These are phyloP conservation scores for Thunnus thynnus DNA, from an alignment of 2,113 vertebrate species.

Conservation along the genomic window DNA sequence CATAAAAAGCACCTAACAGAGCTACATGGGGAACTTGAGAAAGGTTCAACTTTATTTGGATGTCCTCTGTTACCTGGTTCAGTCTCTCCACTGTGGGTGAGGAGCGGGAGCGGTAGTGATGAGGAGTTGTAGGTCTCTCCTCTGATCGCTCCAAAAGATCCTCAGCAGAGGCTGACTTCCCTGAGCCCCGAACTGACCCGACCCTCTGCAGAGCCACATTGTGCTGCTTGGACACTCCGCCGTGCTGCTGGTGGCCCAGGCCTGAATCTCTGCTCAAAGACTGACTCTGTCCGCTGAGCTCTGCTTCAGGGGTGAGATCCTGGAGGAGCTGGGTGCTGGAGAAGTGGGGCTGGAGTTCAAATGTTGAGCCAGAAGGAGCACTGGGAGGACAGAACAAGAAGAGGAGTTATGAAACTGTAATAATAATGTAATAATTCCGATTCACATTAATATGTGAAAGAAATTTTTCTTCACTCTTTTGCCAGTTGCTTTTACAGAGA, in stretches of 20 bases:
- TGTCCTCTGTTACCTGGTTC: conserved; percentile 82
- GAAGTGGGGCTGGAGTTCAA: conserved; percentile 18
- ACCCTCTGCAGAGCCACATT: conserved; percentile 69
- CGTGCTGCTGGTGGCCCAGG: conserved; percentile 1
- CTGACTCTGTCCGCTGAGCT: conserved; percentile 16
- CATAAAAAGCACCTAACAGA: too few species aligned
- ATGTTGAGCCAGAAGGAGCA: neutral
- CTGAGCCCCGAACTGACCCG: conserved; percentile 62
- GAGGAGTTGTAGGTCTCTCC: conserved; percentile 64
- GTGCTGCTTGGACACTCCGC: conserved; percentile 51
- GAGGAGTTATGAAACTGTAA: neutral
- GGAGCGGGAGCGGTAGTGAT: conserved; percentile 89
- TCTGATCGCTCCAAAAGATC: conserved; percentile 88
- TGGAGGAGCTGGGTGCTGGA: neutral
- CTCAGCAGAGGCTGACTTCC: conserved; percentile 91
- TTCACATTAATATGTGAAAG: neutral
- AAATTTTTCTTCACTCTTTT: too few species aligned
- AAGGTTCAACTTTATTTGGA: too few species aligned
- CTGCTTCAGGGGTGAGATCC: conserved; percentile 4
- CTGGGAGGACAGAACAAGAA: conserved; percentile 25
- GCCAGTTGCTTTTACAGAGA: too few species aligned
- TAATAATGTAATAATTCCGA: neutral
- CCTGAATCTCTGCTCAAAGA: neutral
- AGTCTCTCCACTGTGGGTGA: conserved; percentile 86
- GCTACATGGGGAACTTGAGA: too few species aligned